phyloP scores from a whole-genome alignment of 2,113 vertebrate genomes.

The Catharus minimus region DNA sequence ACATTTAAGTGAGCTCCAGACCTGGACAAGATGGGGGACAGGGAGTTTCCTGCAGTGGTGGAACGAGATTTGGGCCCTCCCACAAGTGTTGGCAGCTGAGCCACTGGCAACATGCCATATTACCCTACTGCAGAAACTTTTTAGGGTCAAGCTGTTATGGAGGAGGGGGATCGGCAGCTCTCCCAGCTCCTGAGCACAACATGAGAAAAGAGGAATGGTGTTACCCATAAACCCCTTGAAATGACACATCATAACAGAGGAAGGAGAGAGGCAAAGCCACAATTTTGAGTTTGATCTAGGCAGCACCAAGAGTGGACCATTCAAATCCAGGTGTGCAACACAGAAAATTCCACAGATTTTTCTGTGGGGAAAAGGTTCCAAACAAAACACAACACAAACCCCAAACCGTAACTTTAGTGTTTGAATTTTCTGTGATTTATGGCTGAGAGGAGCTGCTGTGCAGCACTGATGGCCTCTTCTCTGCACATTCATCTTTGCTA shows the following conservation, averaged over 20 bases:
- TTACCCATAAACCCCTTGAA: not conserved
- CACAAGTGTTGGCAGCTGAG: not conserved
- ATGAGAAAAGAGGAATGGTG: not conserved
- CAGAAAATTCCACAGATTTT: not conserved
- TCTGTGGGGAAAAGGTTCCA: not conserved
- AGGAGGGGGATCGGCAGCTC: accelerated
- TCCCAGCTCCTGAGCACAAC: not conserved
- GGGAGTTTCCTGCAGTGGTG: not conserved
- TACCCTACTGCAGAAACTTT: not conserved
- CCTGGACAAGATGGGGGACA: accelerated
- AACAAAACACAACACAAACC: not conserved
- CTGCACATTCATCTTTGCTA: accelerated
- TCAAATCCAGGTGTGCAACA: too few species aligned
- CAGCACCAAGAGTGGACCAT: accelerated
- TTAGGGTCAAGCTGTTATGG: not conserved
- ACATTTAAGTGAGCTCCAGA: not conserved
- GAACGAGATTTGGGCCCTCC: not conserved
- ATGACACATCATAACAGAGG: not conserved
- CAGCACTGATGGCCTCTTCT: not conserved
- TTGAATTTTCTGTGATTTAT: not conserved
- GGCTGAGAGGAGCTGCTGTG: not conserved
- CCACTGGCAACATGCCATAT: accelerated
- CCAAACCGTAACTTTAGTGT: not conserved
- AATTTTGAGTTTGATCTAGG: not conserved
- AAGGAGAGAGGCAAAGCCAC: not conserved